A percentile compares a stretch with the other conserved stretches of the same genome.
phyloP scores from a whole-genome alignment of 2,888 invertebrate species.

The Ceriagrion tenellum region DNA sequence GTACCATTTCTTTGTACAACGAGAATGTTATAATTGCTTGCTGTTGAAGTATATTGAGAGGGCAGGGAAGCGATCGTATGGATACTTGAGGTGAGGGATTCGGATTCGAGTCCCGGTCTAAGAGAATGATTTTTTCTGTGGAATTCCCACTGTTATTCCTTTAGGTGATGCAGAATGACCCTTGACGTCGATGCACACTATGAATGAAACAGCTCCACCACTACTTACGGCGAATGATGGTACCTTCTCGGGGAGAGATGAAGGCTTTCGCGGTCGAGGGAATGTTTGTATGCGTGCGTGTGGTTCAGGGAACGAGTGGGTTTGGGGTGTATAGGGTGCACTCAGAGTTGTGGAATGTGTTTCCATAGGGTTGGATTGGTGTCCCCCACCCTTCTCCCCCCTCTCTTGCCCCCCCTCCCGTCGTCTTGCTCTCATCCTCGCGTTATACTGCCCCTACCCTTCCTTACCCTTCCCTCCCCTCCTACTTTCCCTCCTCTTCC shows the following conservation, averaged over 20 bases:
- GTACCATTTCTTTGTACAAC: no score
- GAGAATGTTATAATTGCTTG: no score
- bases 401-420: background rate
- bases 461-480: background rate
- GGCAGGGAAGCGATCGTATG: no score
- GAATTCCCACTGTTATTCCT: no score
- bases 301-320: background rate
- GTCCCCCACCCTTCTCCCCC: background rate
- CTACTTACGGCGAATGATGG: background rate
- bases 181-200: no score
- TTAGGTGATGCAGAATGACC: no score
- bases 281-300: background rate
- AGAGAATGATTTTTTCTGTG: no score
- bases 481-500: background rate
- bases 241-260: background rate
- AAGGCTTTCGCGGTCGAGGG: background rate
- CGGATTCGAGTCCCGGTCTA: no score
- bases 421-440: background rate
- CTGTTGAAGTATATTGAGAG: no score
- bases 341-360: conserved; percentile 19
- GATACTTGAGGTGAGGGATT: no score
- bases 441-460: background rate
- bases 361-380: background rate
- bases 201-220: no score
- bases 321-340: background rate